Percentiles rank a stretch among this genome's conserved stretches.
Evolutionary conservation across 2,113 vertebrate genomes (phyloP).

Genomic region (Panthera tigris): DNA sequence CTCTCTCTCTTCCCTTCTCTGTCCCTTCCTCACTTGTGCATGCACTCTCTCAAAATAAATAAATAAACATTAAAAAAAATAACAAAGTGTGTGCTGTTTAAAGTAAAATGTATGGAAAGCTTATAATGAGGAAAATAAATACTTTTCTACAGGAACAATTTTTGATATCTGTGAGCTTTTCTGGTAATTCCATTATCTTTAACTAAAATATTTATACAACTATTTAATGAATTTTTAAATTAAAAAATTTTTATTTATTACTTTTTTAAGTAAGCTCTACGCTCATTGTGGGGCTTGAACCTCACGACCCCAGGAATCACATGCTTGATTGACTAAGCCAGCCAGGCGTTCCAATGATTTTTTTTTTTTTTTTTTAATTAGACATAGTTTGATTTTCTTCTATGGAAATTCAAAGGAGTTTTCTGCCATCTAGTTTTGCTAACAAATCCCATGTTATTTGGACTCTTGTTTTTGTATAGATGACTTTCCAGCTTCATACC

Average conservation of each 20-base stretch:
- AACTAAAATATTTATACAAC: not conserved
- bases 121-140: not conserved
- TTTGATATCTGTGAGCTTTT: not conserved
- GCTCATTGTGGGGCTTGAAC: not conserved
- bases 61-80: too few relatives aligned
- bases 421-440: conserved; percentile 23
- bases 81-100: not conserved
- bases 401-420: not conserved
- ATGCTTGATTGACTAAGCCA: not conserved
- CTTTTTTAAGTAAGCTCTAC: not conserved
- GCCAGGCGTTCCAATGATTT: not conserved
- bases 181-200: not conserved
- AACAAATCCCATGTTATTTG: not conserved
- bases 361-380: not conserved
- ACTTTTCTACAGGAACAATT: not conserved
- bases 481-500: not conserved
- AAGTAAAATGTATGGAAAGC: not conserved
- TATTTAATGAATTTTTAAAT: not conserved
- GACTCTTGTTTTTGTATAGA: not conserved
- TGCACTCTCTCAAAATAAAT: too few relatives aligned
- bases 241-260: not conserved
- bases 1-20: too few relatives aligned
- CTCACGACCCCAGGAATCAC: not conserved
- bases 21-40: too few relatives aligned
- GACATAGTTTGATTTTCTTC: not conserved